Evolutionary conservation across 2,797 vertebrate species (phyloP).

Genomic region (Pangasius sanitwongsei): DNA sequence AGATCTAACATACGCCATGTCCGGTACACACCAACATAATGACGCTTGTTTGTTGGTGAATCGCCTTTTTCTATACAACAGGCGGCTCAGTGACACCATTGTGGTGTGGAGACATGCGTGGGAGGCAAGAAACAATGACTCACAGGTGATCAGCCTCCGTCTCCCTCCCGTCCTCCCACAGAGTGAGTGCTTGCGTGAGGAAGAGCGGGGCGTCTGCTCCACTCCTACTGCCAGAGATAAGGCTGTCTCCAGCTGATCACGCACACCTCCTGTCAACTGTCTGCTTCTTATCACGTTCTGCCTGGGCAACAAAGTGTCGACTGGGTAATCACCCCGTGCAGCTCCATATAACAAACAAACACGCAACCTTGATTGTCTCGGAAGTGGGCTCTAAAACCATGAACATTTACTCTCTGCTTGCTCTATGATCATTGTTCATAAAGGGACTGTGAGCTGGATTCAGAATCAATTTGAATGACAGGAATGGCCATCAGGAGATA

Average conservation of each 20-base stretch:
- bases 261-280: slow-evolving; percentile 81
- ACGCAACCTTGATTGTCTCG: slow-evolving; percentile 19
- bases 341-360: slow-evolving; percentile 49
- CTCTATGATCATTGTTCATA: neutral
- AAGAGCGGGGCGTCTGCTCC: slow-evolving; percentile 71
- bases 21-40: neutral
- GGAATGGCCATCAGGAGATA: neutral
- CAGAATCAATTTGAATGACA: neutral
- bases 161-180: slow-evolving; percentile 16
- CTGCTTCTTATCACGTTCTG: slow-evolving; percentile 75
- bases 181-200: slow-evolving; percentile 68
- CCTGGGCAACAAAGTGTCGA: slow-evolving; percentile 66
- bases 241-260: slow-evolving; percentile 78
- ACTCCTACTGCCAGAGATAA: slow-evolving; percentile 76
- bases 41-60: neutral
- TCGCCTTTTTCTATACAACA: neutral
- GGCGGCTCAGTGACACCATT: slow-evolving; percentile 3
- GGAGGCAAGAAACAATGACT: slow-evolving; percentile 66
- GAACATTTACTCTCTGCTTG: slow-evolving; percentile 15
- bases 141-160: slow-evolving; percentile 67
- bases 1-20: neutral
- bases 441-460: neutral
- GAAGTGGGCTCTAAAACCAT: slow-evolving; percentile 2
- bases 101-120: slow-evolving; percentile 34
- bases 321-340: slow-evolving; percentile 69